These are phyloP conservation scores for Drosophila sp. DNA, from an alignment of 1,140 invertebrate genomes.

Conservation along the genomic window DNA sequence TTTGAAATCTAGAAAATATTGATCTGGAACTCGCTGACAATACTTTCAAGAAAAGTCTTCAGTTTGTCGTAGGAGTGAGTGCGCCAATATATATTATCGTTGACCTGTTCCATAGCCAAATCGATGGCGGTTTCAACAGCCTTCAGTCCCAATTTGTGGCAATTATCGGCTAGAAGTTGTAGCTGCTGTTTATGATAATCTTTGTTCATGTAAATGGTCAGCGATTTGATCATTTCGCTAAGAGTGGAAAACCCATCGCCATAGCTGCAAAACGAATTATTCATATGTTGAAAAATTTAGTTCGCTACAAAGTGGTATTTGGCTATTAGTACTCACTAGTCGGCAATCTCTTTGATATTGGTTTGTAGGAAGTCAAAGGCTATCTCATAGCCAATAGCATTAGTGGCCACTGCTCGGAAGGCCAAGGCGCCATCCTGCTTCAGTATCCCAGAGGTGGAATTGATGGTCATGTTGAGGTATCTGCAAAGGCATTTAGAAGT, in stretches of 20 bases:
- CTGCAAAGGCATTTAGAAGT: constrained; percentile 46
- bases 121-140: constrained; percentile 71
- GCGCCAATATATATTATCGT: constrained; percentile 82
- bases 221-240: constrained; percentile 83
- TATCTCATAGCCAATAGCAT: constrained; percentile 84
- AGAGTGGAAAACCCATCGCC: constrained; percentile 84
- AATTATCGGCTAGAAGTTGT: constrained; percentile 60
- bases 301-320: not conserved
- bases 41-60: constrained; percentile 70
- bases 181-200: constrained; percentile 80
- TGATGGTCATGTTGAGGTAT: constrained; percentile 84
- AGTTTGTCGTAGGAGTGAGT: constrained; percentile 75
- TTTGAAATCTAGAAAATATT: constrained; percentile 74
- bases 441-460: constrained; percentile 83
- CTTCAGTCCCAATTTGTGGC: constrained; percentile 67
- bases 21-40: constrained; percentile 79
- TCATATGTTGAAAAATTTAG: not conserved
- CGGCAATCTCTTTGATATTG: constrained; percentile 82
- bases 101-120: constrained; percentile 78
- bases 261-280: constrained; percentile 65
- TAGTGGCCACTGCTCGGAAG: constrained; percentile 82
- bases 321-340: constrained; percentile 83
- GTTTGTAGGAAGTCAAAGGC: constrained; percentile 84
- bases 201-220: constrained; percentile 84
- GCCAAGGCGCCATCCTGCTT: constrained; percentile 84